phyloP scores from a whole-genome alignment of 2,888 invertebrate genomes.

The Stratiomys singularior region DNA sequence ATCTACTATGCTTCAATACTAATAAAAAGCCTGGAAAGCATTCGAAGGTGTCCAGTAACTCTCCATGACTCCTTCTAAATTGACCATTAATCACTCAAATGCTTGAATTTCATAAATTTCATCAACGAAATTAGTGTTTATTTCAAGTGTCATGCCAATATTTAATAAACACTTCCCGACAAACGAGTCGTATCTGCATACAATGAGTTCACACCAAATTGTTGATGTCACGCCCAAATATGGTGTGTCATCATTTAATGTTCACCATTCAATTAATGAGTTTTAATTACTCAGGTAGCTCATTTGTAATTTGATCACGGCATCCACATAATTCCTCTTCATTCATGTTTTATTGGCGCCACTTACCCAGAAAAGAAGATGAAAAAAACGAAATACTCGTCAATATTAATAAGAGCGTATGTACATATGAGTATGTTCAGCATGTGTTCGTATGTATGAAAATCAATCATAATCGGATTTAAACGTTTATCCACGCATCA shows the following conservation, averaged over 20 bases:
- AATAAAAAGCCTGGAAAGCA: too few species aligned
- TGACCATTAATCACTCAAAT: too few species aligned
- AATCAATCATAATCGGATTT: slow-evolving; percentile 32
- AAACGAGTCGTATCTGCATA: too few species aligned
- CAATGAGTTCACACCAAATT: too few species aligned
- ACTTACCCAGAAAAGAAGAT: not conserved
- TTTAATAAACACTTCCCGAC: too few species aligned
- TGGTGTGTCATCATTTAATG: not conserved
- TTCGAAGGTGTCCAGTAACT: too few species aligned
- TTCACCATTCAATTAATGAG: slow-evolving; percentile 28
- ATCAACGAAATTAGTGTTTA: too few species aligned
- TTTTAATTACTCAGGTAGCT: slow-evolving; percentile 30
- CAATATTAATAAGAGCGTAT: not conserved
- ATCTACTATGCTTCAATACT: too few species aligned
- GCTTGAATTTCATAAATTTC: too few species aligned
- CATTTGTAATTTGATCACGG: slow-evolving; percentile 24
- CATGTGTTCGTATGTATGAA: not conserved
- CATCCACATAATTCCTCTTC: slow-evolving; percentile 13
- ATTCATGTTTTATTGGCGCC: slow-evolving; percentile 17
- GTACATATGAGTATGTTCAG: not conserved
- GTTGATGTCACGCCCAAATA: not conserved
- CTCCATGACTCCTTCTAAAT: too few species aligned
- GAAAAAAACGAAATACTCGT: too few species aligned
- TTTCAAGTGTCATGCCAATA: too few species aligned
- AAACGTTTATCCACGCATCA: not conserved